Conservation (phyloP, 2,888 invertebrate species). For the Melanchra persicariae region DNA sequence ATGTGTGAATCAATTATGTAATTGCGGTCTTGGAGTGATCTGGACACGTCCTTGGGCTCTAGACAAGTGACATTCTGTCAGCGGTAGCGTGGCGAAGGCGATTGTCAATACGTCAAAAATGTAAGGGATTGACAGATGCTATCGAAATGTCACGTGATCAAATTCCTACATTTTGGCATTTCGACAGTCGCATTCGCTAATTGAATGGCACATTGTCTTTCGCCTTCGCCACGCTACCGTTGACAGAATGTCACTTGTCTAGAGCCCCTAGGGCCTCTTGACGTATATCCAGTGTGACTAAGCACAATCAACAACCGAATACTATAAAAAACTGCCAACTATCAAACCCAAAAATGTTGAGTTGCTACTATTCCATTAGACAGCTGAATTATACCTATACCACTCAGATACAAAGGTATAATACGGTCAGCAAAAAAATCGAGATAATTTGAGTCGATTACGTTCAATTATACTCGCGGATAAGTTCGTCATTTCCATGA, state of each 20-base stretch:
- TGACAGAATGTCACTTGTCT: no score
- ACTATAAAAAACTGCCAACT: slow-evolving; percentile 10
- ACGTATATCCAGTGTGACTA: slow-evolving; percentile 16
- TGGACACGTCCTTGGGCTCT: background rate
- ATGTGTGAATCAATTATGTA: background rate
- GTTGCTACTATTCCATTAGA: slow-evolving; percentile 31
- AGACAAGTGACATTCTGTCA: no score
- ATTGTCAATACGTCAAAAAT: no score
- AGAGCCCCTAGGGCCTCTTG: no score
- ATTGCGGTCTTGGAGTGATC: slow-evolving; percentile 5
- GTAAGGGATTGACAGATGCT: no score
- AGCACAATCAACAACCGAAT: slow-evolving; percentile 16
- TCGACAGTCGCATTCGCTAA: no score
- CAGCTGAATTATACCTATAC: slow-evolving; percentile 37
- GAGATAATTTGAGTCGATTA: slow-evolving; percentile 52
- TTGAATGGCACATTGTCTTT: no score
- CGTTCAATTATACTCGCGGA: slow-evolving; percentile 49
- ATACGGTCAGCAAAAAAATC: slow-evolving; percentile 41
- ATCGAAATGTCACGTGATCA: no score
- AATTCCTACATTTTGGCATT: no score
- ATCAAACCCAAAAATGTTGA: slow-evolving; percentile 17
- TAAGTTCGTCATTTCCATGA: slow-evolving; percentile 39
- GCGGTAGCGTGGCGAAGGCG: no score
- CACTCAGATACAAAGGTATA: slow-evolving; percentile 43
- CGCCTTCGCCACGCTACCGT: no score